Conservation (phyloP, 2,113 vertebrate species). For the Ondatra zibethicus region DNA sequence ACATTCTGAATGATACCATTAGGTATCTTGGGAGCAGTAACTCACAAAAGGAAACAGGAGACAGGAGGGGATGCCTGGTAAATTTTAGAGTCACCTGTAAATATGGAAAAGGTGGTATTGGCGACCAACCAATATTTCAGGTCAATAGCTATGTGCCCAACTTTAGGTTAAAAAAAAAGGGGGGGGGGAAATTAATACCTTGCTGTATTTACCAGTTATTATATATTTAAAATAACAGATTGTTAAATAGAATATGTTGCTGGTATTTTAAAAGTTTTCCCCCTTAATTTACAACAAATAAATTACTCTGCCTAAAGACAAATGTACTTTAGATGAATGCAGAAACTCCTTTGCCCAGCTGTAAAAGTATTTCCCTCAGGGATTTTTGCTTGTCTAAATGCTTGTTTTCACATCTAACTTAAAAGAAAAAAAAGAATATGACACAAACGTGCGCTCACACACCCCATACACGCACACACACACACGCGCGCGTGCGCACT, state of each 20-base stretch:
- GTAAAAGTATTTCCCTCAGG: constrained; percentile 60
- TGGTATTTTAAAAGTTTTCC: background rate
- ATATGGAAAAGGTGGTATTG: background rate
- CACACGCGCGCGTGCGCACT: background rate
- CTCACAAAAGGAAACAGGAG: background rate
- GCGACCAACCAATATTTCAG: background rate
- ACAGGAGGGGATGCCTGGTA: background rate
- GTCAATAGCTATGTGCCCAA: background rate
- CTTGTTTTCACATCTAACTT: constrained; percentile 63
- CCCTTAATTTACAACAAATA: constrained; percentile 54
- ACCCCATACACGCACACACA: background rate
- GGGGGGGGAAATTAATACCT: background rate
- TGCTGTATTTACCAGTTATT: background rate
- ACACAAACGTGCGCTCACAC: background rate
- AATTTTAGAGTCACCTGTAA: background rate
- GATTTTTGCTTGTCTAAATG: background rate
- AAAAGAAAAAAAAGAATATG: background rate
- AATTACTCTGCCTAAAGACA: background rate
- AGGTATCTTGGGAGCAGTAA: background rate
- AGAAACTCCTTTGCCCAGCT: constrained; percentile 36
- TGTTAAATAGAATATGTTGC: background rate
- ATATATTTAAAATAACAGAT: constrained; percentile 28
- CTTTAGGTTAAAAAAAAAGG: background rate
- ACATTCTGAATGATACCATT: accelerated
- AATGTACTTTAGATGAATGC: background rate